Evolutionary conservation across 2,113 vertebrate genomes (phyloP).

Genomic region (Atractosteus spatula): DNA sequence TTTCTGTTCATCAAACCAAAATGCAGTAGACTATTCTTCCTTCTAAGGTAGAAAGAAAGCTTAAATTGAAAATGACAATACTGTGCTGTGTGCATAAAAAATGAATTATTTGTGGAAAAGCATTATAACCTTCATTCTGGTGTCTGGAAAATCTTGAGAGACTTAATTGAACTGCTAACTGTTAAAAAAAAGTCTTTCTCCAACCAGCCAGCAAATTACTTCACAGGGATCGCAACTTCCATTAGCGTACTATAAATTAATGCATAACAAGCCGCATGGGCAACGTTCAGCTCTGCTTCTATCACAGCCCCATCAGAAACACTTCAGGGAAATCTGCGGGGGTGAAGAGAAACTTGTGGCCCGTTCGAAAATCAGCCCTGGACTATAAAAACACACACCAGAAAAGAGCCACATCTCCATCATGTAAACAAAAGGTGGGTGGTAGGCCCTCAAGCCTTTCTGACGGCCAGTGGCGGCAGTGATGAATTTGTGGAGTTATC

Average conservation of each 20-base stretch:
- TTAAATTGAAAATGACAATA: too few species aligned
- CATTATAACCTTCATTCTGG: not conserved
- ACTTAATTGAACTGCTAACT: not conserved
- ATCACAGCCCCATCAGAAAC: conserved; percentile 60
- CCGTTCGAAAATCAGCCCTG: conserved; percentile 73
- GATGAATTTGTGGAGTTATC: conserved; percentile 97
- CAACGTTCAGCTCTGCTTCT: conserved; percentile 50
- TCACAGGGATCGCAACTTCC: conserved; percentile 66
- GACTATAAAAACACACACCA: conserved; percentile 72
- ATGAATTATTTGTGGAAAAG: too few species aligned
- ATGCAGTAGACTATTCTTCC: too few species aligned
- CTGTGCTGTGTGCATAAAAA: too few species aligned
- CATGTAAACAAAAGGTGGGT: conserved; percentile 89
- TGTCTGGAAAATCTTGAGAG: conserved; percentile 1
- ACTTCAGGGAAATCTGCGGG: conserved; percentile 43
- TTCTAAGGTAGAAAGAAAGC: too few species aligned
- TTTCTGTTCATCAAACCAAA: too few species aligned
- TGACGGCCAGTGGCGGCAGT: conserved; percentile 87
- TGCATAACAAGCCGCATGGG: conserved; percentile 64
- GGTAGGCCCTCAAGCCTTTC: conserved; percentile 71
- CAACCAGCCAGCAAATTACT: conserved; percentile 58
- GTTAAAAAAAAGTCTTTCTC: conserved; percentile 45
- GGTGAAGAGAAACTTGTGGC: conserved; percentile 56
- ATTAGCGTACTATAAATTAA: conserved; percentile 76
- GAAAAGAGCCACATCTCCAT: conserved; percentile 72